Evolutionary conservation across 2,797 vertebrate genomes (phyloP).

Genomic region (Poeciliopsis turneri): DNA sequence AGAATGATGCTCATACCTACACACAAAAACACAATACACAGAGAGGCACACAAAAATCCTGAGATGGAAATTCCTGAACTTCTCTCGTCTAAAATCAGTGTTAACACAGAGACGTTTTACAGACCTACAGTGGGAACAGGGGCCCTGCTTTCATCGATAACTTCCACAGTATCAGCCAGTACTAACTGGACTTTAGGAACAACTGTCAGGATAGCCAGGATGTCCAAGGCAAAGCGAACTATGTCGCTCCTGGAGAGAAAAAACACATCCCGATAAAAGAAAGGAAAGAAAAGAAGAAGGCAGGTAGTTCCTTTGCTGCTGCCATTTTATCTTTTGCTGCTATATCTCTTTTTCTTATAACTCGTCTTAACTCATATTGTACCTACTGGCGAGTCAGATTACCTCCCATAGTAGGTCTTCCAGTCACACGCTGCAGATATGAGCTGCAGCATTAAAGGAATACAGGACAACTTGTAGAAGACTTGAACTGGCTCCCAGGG

Average conservation of each 20-base stretch:
- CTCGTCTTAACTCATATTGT: neutral
- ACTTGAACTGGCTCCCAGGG: conserved; percentile 95
- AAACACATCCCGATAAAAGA: neutral
- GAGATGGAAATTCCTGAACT: neutral
- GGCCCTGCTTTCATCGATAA: conserved; percentile 87
- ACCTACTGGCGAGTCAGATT: neutral
- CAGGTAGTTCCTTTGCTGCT: neutral
- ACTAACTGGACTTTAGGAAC: conserved; percentile 94
- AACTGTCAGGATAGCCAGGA: conserved; percentile 91
- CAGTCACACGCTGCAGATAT: conserved; percentile 96
- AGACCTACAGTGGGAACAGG: conserved; percentile 92
- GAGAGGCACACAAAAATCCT: rapidly evolving
- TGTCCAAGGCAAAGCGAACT: conserved; percentile 92
- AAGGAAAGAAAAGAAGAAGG: neutral
- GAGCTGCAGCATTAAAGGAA: conserved; percentile 93
- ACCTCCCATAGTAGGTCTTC: conserved; percentile 97
- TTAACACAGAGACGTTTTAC: conserved; percentile 31
- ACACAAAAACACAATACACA: conserved; percentile 7
- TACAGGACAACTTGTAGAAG: conserved; percentile 92
- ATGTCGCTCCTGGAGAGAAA: conserved; percentile 87
- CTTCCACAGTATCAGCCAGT: conserved; percentile 89
- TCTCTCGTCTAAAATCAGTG: neutral
- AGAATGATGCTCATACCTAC: conserved; percentile 96
- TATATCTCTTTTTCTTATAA: neutral
- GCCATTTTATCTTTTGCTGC: too few species aligned